Percentiles rank a stretch among this genome's conserved stretches.
Evolutionary conservation across 2,797 vertebrate genomes (phyloP).

Genomic region (Schizopygopsis malacanthus): DNA sequence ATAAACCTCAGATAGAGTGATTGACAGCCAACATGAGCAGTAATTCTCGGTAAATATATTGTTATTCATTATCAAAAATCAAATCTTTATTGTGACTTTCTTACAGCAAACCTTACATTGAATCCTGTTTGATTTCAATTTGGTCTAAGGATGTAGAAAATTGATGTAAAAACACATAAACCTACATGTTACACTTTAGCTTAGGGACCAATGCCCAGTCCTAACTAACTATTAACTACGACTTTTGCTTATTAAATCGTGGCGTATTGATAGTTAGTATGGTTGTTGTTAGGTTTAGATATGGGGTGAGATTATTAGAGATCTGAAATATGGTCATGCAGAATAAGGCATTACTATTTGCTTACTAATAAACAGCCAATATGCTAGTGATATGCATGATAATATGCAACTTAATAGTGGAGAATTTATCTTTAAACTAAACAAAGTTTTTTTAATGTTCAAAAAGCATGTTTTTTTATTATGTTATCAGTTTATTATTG

Average conservation of each 20-base stretch:
- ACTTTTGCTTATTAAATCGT: too few species aligned
- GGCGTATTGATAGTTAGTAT: too few species aligned
- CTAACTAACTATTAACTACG: too few species aligned
- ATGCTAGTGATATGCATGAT: too few species aligned
- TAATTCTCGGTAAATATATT: not conserved
- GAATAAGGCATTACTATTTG: not conserved
- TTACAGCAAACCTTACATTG: not conserved
- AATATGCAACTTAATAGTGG: not conserved
- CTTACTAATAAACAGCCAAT: too few species aligned
- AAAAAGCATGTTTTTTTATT: too few species aligned
- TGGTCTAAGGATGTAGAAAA: not conserved
- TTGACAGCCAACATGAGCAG: constrained; percentile 20
- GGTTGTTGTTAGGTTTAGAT: not conserved
- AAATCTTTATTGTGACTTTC: not conserved
- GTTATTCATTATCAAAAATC: not conserved
- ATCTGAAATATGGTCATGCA: not conserved
- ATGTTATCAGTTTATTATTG: too few species aligned
- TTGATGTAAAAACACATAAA: not conserved
- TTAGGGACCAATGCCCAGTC: too few species aligned
- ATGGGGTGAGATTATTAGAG: not conserved
- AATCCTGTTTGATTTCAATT: not conserved
- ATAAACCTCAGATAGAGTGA: not conserved
- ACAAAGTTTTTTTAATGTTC: not conserved
- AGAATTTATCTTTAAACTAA: not conserved
- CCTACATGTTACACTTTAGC: too few species aligned